phyloP scores from a whole-genome alignment of 2,113 vertebrate genomes.

The Limnothrissa miodon region DNA sequence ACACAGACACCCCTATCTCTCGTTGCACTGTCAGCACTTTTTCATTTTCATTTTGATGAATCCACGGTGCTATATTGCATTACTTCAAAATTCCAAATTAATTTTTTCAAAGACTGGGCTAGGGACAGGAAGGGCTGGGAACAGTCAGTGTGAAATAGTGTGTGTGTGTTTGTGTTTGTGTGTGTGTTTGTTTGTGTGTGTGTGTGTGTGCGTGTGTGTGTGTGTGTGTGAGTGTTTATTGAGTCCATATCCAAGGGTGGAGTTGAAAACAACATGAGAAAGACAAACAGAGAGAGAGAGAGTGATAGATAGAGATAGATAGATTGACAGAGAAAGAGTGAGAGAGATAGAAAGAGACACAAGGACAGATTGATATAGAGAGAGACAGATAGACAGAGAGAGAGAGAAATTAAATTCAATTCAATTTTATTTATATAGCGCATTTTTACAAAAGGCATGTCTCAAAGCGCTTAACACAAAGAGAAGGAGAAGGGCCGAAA shows the following conservation, averaged over 20 bases:
- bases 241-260: background rate
- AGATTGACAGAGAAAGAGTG: background rate
- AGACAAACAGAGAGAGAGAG: background rate
- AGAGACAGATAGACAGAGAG: background rate
- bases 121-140: too few species aligned
- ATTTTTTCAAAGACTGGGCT: too few species aligned
- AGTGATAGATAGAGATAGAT: background rate
- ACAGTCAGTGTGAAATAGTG: background rate
- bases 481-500: too few species aligned
- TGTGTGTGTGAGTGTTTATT: background rate
- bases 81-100: too few species aligned
- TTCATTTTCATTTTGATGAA: background rate
- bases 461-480: too few species aligned
- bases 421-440: too few species aligned
- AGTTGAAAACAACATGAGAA: background rate
- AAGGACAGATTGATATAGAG: conserved; percentile 19
- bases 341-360: background rate
- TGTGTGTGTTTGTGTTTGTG: background rate
- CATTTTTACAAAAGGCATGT: too few species aligned
- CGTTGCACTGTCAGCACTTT: background rate
- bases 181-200: background rate
- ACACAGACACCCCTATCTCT: background rate
- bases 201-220: background rate
- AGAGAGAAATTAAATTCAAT: too few species aligned
- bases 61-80: background rate